A percentile compares a stretch with the other conserved stretches of the same genome.
phyloP scores from a whole-genome alignment of 2,888 invertebrate species.

The Andrena bicolor region DNA sequence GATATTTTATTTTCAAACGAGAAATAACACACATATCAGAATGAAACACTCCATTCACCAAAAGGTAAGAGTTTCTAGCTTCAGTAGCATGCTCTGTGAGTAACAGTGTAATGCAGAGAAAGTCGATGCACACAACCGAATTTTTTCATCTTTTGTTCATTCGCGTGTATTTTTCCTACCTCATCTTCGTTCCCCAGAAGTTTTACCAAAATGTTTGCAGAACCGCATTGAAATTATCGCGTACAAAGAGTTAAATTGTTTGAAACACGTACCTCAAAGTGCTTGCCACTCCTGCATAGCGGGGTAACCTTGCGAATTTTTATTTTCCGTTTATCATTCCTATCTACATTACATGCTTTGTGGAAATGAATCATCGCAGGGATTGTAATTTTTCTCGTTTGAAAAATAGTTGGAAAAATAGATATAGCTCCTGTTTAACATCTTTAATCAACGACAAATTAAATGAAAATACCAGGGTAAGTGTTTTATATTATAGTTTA shows the following conservation, averaged over 20 bases:
- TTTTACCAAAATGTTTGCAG: not conserved
- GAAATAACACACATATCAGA: not conserved
- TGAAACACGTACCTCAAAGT: slow-evolving; percentile 16
- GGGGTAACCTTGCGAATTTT: not conserved
- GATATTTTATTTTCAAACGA: not conserved
- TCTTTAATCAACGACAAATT: too few species aligned
- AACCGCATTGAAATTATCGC: slow-evolving; percentile 10
- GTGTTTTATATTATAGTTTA: too few species aligned
- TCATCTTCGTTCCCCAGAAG: slow-evolving; percentile 1
- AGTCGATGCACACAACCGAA: not conserved
- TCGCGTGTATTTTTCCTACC: not conserved
- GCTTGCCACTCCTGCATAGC: not conserved
- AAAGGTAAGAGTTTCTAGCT: not conserved
- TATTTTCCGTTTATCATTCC: not conserved
- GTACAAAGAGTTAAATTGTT: slow-evolving; percentile 27
- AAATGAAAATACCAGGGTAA: too few species aligned
- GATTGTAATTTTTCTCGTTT: not conserved
- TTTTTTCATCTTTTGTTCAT: not conserved
- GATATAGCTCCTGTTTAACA: too few species aligned
- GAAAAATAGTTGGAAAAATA: not conserved
- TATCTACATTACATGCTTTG: not conserved
- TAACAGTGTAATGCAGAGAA: not conserved
- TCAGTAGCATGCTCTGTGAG: not conserved
- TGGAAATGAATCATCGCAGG: slow-evolving; percentile 15
- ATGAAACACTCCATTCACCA: not conserved